Evolutionary conservation across 2,797 vertebrate genomes (phyloP).

Genomic region (Protonibea diacanthus): DNA sequence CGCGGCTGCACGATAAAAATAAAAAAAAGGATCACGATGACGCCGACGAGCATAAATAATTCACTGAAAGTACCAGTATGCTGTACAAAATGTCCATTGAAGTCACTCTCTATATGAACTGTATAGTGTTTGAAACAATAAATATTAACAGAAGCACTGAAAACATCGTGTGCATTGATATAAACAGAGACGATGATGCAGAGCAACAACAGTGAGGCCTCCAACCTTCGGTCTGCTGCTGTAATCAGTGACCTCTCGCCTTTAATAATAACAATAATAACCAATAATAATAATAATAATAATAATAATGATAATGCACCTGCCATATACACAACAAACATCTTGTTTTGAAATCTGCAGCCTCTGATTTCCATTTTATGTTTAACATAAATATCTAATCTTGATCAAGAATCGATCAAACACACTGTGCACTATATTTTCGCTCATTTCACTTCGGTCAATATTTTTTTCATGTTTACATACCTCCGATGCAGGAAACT

Average conservation of each 20-base stretch:
- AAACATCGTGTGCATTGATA: conserved; percentile 28
- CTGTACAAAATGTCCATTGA: conserved; percentile 67
- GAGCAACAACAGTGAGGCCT: conserved; percentile 34
- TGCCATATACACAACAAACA: conserved; percentile 6
- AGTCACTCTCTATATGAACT: conserved; percentile 39
- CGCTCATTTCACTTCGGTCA: conserved; percentile 16
- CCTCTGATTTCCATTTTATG: conserved; percentile 53
- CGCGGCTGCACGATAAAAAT: conserved; percentile 41
- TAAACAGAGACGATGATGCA: conserved; percentile 35
- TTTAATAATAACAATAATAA: conserved; percentile 2
- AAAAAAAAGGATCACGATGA: conserved; percentile 48
- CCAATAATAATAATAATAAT: conserved; percentile 4
- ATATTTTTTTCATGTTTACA: neutral
- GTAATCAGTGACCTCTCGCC: conserved; percentile 11
- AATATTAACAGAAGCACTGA: conserved; percentile 70
- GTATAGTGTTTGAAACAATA: conserved; percentile 83
- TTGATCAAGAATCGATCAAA: conserved; percentile 60
- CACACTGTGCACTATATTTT: conserved; percentile 12
- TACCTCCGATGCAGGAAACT: neutral
- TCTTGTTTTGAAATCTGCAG: conserved; percentile 25
- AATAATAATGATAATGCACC: conserved; percentile 6
- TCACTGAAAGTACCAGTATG: conserved; percentile 66
- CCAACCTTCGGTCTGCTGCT: conserved; percentile 34
- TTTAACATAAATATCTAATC: conserved; percentile 64
- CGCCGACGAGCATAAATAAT: conserved; percentile 70